Evolutionary conservation across 92 coral and sea anemone species (phyloP).

Genomic region (Phenganax stokvisi): DNA sequence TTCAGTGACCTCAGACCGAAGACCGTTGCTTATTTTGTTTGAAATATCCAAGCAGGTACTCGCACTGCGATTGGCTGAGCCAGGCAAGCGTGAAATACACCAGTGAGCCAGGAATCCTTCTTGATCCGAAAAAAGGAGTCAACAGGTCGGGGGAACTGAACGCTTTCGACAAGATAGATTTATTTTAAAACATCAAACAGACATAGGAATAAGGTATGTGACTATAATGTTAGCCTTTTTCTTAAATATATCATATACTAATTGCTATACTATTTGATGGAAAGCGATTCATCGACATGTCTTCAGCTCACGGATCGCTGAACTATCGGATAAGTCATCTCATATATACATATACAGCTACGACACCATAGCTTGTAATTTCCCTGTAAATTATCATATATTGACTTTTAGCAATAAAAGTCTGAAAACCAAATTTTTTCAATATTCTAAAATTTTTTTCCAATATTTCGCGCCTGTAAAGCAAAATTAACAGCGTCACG

Average conservation of each 20-base stretch:
- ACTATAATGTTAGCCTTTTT: not conserved
- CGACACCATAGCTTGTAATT: not conserved
- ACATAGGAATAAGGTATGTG: conserved; percentile 29
- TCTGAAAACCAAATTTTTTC: not conserved
- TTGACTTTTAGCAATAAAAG: not conserved
- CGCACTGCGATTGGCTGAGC: conserved; percentile 21
- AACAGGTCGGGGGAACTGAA: conserved; percentile 30
- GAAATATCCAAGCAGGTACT: conserved; percentile 14
- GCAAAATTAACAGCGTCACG: conserved; percentile 16
- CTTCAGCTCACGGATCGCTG: conserved; percentile 5
- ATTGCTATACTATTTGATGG: not conserved
- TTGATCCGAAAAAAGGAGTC: conserved; percentile 17
- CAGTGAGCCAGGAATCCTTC: conserved; percentile 17
- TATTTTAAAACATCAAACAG: conserved; percentile 26
- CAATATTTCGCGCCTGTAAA: not conserved
- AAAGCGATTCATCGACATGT: not conserved
- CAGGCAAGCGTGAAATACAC: conserved; percentile 34
- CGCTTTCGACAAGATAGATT: conserved; percentile 25
- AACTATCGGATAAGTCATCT: conserved; percentile 4
- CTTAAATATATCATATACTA: not conserved
- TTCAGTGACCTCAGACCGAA: conserved; percentile 23
- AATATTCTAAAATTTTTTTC: not conserved
- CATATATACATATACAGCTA: conserved; percentile 16
- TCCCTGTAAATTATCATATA: not conserved
- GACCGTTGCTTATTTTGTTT: conserved; percentile 1